Conservation (phyloP, 2,797 vertebrate genomes). For the Sebastes glaucus region DNA sequence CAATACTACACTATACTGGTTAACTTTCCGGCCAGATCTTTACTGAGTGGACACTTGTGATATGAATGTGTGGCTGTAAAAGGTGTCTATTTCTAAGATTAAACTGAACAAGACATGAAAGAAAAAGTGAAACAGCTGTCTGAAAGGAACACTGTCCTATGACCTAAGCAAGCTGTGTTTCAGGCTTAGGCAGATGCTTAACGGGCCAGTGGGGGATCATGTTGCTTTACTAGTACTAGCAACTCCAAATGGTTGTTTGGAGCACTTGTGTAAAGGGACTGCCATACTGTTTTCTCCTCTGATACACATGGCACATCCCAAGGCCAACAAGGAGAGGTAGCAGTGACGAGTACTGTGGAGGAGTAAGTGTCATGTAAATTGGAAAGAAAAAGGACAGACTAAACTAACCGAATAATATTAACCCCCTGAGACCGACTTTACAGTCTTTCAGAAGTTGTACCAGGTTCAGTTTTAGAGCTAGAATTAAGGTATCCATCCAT, state of each 20-base stretch:
- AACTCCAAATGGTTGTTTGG: neutral
- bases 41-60: slow-evolving; percentile 27
- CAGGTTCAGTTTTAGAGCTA: too few relatives aligned
- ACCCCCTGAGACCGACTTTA: too few relatives aligned
- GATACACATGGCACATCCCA: neutral
- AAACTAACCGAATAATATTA: too few relatives aligned
- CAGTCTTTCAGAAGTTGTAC: too few relatives aligned
- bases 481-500: too few relatives aligned
- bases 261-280: neutral
- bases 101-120: slow-evolving; percentile 1
- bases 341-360: neutral
- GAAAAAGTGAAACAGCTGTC: slow-evolving; percentile 15
- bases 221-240: neutral
- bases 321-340: neutral
- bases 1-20: neutral
- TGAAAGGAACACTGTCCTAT: neutral
- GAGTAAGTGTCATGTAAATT: neutral
- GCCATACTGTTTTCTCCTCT: neutral
- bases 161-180: neutral
- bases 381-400: neutral
- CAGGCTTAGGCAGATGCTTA: neutral
- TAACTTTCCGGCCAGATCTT: slow-evolving; percentile 33
- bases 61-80: slow-evolving; percentile 14
- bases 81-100: neutral
- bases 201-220: neutral